These are phyloP conservation scores for Olivierus martensii DNA, from an alignment of 1,140 invertebrate genomes.

Conservation along the genomic window DNA sequence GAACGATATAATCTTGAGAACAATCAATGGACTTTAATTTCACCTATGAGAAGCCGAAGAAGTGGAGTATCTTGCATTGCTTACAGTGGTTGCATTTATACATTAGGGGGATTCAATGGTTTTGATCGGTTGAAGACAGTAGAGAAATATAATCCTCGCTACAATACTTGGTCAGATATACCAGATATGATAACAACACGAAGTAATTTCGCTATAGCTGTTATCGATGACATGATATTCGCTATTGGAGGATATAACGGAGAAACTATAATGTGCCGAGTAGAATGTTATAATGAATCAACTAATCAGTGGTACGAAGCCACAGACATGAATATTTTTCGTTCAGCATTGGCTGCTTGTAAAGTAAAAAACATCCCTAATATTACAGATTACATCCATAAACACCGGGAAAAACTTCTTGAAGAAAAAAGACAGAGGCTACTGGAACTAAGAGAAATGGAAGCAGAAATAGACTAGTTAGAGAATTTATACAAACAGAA, in stretches of 20 bases:
- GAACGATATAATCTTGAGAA: constrained; percentile 32
- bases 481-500: too few species aligned
- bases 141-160: not conserved
- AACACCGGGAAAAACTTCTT: constrained; percentile 60
- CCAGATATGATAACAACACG: not conserved
- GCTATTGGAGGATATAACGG: constrained; percentile 51
- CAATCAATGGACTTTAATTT: constrained; percentile 51
- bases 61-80: constrained; percentile 61
- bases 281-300: constrained; percentile 76
- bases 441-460: constrained; percentile 41
- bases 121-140: constrained; percentile 41
- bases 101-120: constrained; percentile 60
- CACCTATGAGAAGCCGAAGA: constrained; percentile 56
- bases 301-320: constrained; percentile 79
- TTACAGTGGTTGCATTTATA: constrained; percentile 51
- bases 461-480: constrained; percentile 23
- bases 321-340: constrained; percentile 68
- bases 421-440: constrained; percentile 61
- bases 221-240: constrained; percentile 51
- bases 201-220: not conserved
- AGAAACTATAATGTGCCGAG: constrained; percentile 58
- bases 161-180: not conserved
- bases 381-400: constrained; percentile 70
- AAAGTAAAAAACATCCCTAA: constrained; percentile 68
- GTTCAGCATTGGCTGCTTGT: constrained; percentile 70